These are phyloP conservation scores for Hyposoter didymator DNA, from an alignment of 2,888 invertebrate genomes.

Conservation along the genomic window DNA sequence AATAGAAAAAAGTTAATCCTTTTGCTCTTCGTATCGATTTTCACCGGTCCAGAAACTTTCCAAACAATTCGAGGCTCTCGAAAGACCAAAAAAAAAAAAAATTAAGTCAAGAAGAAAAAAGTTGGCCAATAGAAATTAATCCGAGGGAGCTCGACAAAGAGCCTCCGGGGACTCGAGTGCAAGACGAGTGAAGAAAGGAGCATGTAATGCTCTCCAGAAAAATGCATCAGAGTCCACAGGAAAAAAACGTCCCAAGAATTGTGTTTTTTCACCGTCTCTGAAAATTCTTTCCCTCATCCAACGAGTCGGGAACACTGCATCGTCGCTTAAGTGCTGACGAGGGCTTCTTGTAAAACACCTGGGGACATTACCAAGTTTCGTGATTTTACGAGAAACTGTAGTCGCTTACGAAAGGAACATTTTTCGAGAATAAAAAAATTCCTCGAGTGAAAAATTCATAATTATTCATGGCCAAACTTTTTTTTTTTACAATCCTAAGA, in stretches of 20 bases:
- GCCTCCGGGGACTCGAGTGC: not conserved
- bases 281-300: conserved; percentile 37
- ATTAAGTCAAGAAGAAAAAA: not conserved
- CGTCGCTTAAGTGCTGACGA: conserved; percentile 12
- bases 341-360: conserved; percentile 37
- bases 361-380: conserved; percentile 34
- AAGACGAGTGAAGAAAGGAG: not conserved
- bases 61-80: not conserved
- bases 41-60: not conserved
- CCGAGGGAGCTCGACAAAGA: not conserved
- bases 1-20: conserved; percentile 11
- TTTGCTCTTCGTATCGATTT: conserved; percentile 2
- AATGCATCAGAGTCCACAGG: conserved; percentile 9
- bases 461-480: not conserved
- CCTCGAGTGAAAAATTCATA: not conserved
- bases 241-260: not conserved
- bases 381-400: not conserved
- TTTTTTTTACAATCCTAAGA: not conserved
- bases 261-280: not conserved
- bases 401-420: not conserved
- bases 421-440: not conserved
- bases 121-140: conserved; percentile 3
- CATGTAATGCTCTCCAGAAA: not conserved
- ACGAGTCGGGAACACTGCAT: conserved; percentile 12
- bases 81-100: not conserved